Conservation (phyloP, 2,797 vertebrate genomes). For the Macropodus opercularis region DNA sequence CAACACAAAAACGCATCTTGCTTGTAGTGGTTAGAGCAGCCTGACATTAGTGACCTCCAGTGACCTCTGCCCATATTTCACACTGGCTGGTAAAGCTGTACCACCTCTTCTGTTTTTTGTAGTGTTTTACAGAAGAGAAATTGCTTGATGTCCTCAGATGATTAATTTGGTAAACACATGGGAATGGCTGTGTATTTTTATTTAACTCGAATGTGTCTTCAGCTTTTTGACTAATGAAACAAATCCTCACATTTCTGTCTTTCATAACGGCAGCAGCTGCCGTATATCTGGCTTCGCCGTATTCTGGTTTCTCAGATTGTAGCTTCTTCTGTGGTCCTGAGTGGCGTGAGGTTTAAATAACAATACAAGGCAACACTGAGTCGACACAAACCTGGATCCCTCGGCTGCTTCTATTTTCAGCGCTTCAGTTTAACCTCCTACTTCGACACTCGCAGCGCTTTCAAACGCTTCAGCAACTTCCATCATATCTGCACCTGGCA, state of each 20-base stretch:
- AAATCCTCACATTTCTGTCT: background rate
- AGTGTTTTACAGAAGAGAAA: too few relatives aligned
- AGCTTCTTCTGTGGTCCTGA: slow-evolving; percentile 11
- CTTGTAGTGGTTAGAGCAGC: background rate
- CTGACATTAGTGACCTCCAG: slow-evolving; percentile 7
- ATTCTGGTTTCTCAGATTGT: slow-evolving; percentile 24
- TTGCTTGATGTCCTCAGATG: too few relatives aligned
- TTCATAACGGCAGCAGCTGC: background rate
- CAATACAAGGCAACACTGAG: slow-evolving; percentile 4
- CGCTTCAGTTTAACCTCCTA: slow-evolving; percentile 9
- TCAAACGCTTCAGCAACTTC: slow-evolving; percentile 52
- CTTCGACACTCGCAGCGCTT: slow-evolving; percentile 18
- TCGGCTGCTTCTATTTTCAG: slow-evolving; percentile 50
- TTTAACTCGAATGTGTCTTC: background rate
- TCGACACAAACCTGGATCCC: slow-evolving; percentile 5
- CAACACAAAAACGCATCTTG: slow-evolving; percentile 2
- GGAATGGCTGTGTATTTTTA: too few relatives aligned
- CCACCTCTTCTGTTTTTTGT: background rate
- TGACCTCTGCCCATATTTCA: background rate
- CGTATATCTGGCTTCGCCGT: background rate
- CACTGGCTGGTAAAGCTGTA: background rate
- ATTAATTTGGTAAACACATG: too few relatives aligned
- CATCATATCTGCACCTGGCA: slow-evolving; percentile 61
- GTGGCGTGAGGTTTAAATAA: slow-evolving; percentile 6
- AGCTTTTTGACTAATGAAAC: slow-evolving; percentile 1